Evolutionary conservation across 2,113 vertebrate species (phyloP), one percentile per base, ranked within the genome.

Genomic region (Abramis brama): DNA sequence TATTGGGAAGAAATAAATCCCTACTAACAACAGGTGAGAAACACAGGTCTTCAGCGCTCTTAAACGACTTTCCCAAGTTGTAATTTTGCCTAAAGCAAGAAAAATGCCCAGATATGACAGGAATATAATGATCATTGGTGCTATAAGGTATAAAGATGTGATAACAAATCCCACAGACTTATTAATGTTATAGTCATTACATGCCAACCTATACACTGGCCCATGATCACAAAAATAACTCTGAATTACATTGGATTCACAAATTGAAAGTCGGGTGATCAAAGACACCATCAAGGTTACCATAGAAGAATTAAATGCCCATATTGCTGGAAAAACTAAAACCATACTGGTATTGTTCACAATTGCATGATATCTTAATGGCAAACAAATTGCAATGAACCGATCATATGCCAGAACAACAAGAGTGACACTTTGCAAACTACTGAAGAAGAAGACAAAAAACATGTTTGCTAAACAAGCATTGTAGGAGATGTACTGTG

Each of bases 301-400:
- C 39, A 70, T 25, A 57, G 36, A 8, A 2, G 87, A 33, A 11
- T n/a, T 21, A 82, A 92, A 89, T 0, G 87, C 0, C 93, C 93
- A 95, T 75, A 90, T 86, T 43, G 19, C 87, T 0, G 50, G 45
- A 21, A 92, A 89, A 66, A 93, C n/a, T 27, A 79, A 70, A 5
- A 87, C 12, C 93, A 94, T 95, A 21, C 86, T 86, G 13, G 68
- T 91, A 78, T 89, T 80, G 3, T 87, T 93, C 33, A 93, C 75
- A 17, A 87, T 90, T 21, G 85, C 57, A 66, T 89, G 82, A 30
- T 90, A 90, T 55, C 88, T 84, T 77, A 95, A 87, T 4, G 94
- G 94, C 59, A 87, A 92, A 36, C 88, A 89, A 43, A 95, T 95
- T 1, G 94, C 94, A 6, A 95, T 43, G 13, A 95, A 87, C 55